Base-by-base conservation (phyloP, 2,113 vertebrate species). In the Manacus vitellinus region DNA sequence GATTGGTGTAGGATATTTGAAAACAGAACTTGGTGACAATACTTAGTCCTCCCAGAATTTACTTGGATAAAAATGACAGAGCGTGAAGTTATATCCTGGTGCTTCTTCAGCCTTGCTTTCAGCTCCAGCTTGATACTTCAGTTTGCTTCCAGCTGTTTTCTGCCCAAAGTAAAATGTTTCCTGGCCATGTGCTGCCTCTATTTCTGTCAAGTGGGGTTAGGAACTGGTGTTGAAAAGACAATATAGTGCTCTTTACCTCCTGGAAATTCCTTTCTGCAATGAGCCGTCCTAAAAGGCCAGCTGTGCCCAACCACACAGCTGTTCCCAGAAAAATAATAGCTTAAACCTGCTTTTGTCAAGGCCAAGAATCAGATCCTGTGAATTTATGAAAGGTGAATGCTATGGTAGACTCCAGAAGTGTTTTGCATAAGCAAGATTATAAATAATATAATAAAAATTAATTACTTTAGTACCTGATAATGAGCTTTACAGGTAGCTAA, bases 111-210 rank as follows among this genome's bases (percentile, higher is more conserved):
- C 55, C 16, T 12, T 68, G 16, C 35, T 20, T 85, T 63, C 43
- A 78, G 76, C 47, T 83, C 72, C 21, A 41, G 6, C 75, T 84
- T 70, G 19, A 10, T 82, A 5, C 28, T 89, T 44, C 25, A 54
- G 20, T 94, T 95, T 80, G 37, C 85, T 94, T 76, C 92, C 63
- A 71, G 93, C 77, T 92, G 46, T 94, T 89, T 87, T 79, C 49
- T 39, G 52, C 76, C 37, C 58, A 52, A 70, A 72, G 37, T 51
- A 70, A 62, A 85, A 76, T 76, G 62, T 61, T 94, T 89, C 81
- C 21, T 58, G 67, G 54, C 62, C 66, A 39, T 44, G 62, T 92
- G 59, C 56, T 93, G 51, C 47, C 46, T 91, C 72, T 71, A 9
- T 77, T 86, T 80, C 85, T 90, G 85, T 93, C 90, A 94, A 61